These are phyloP conservation scores for Adrianichthys oophorus DNA, from an alignment of 2,797 vertebrate species.

Conservation along the genomic window DNA sequence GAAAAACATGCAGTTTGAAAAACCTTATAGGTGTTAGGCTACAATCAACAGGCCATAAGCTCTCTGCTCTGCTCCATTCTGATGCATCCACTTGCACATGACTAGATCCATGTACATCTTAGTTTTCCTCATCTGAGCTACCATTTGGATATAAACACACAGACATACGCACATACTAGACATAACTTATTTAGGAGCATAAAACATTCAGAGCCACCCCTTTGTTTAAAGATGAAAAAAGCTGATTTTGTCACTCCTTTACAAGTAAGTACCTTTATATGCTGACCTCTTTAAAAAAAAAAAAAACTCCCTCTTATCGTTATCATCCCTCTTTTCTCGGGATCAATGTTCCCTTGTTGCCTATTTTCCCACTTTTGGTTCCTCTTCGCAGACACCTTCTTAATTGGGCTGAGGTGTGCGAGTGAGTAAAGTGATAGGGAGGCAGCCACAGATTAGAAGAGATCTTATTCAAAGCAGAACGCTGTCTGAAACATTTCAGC, in stretches of 20 bases:
- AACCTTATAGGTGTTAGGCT: too few relatives aligned
- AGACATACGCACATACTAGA: slow-evolving; percentile 16
- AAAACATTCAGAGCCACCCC: slow-evolving; percentile 67
- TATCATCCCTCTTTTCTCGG: slow-evolving; percentile 15
- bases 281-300: slow-evolving; percentile 15
- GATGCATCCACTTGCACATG: too few relatives aligned
- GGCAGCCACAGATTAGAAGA: slow-evolving; percentile 25
- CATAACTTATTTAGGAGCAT: slow-evolving; percentile 71
- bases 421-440: slow-evolving; percentile 4
- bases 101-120: too few relatives aligned
- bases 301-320: background rate
- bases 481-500: slow-evolving; percentile 55
- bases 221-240: slow-evolving; percentile 73
- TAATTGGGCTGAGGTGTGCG: slow-evolving; percentile 37
- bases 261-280: slow-evolving; percentile 39
- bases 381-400: slow-evolving; percentile 26
- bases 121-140: too few relatives aligned
- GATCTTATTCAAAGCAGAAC: slow-evolving; percentile 48
- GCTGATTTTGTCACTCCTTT: slow-evolving; percentile 56
- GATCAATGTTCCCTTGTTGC: slow-evolving; percentile 10
- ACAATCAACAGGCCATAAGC: too few relatives aligned
- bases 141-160: background rate
- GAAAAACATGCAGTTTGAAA: too few relatives aligned
- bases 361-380: slow-evolving; percentile 19
- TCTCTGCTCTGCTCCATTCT: too few relatives aligned